Percentiles rank a stretch among this genome's conserved stretches.
These are phyloP conservation scores for Myopa testacea DNA, from an alignment of 2,888 invertebrate species.

Conservation along the genomic window DNA sequence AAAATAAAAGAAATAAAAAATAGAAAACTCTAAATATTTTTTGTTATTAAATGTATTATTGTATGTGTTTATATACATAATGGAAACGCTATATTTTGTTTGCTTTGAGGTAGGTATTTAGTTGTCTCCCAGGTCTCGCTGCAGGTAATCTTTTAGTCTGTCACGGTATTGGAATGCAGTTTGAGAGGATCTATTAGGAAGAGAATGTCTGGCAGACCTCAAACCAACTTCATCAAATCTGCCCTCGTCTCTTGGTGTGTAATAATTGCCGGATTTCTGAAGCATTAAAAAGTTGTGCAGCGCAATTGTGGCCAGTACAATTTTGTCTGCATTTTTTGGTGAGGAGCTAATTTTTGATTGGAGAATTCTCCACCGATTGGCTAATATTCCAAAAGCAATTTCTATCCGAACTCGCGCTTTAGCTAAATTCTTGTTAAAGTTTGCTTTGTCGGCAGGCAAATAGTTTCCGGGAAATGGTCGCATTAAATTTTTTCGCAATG, in stretches of 20 bases:
- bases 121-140: too few relatives aligned
- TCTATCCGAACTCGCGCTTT: constrained; percentile 17
- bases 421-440: constrained; percentile 26
- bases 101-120: too few relatives aligned
- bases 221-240: not conserved
- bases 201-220: not conserved
- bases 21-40: too few relatives aligned
- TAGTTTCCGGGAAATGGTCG: constrained; percentile 35
- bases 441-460: constrained; percentile 19
- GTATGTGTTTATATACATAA: not conserved
- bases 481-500: constrained; percentile 22
- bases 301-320: constrained; percentile 35
- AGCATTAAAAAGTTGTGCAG: constrained; percentile 9
- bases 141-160: not conserved
- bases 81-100: not conserved
- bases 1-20: too few relatives aligned
- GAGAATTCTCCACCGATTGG: constrained; percentile 30
- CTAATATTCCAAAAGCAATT: constrained; percentile 34
- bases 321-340: too few relatives aligned
- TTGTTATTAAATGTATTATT: not conserved
- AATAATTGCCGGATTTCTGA: not conserved
- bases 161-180: not conserved
- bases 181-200: not conserved
- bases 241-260: not conserved
- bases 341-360: constrained; percentile 15